Base-by-base conservation (phyloP, 1,140 invertebrate species). In the Drosophila orosa region DNA sequence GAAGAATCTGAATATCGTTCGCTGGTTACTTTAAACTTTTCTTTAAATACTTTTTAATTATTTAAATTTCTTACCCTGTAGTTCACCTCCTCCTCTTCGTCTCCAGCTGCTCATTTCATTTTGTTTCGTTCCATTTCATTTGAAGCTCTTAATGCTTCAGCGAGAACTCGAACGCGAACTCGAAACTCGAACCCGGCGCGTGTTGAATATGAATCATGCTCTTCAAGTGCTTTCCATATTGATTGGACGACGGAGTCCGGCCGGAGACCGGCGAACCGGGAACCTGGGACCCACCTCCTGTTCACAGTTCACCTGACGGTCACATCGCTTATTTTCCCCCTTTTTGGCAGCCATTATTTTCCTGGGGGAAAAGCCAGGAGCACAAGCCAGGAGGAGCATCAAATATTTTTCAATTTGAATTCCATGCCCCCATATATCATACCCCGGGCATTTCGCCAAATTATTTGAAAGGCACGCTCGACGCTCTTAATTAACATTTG, bases 121-220 rank as follows among this genome's bases (percentile, higher is more conserved):
- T 65, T 63, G 69, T 72, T 80, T 81, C 56, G 54, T 61, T 81
- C 74, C 82, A 81, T 81, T 80, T 80, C 78, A 65, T 77, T 81
- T 61, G 65, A 39, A 81, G 39, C 55, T 79, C 77, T 79, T 79
- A 79, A 74, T 79, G 77, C 54, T 58, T 61, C 50, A 55, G 50
- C 52, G 60, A 25, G 22, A 61, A 57, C 40, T 57, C 61, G 22
- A 45, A 45, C 42, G 24, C 40, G 3, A 44, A 22, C 40, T 22
- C 19, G 42, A 22, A 61, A 56, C 39, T 56, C 57, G 5, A 13
- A 3, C 2, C 40, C 42, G 59, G 79, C 80, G 74, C 79, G 75
- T 57, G 62, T 69, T 84, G 81, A 84, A 85, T 84, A 85, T 84
- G 80, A 84, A 84, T 85, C 67, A 78, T 71, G 73, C 47, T 77